Evolutionary conservation across 2,888 invertebrate genomes (phyloP).

Genomic region (Apocheima hispidaria): DNA sequence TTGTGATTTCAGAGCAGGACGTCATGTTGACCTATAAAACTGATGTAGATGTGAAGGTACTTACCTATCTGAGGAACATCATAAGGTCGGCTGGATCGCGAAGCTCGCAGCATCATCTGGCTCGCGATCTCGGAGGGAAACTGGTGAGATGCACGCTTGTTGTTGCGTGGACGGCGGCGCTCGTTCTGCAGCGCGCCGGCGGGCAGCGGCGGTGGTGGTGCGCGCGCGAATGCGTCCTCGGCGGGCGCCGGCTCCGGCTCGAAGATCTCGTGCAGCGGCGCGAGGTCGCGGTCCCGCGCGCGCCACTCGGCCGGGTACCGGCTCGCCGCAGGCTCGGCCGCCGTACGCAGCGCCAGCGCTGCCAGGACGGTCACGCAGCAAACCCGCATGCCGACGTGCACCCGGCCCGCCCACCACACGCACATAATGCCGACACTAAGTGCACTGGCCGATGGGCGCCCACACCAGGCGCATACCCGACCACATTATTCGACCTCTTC

Average conservation of each 20-base stretch:
- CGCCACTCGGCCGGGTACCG: slow-evolving; percentile 73
- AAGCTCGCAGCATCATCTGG: slow-evolving; percentile 92
- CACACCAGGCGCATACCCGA: slow-evolving; percentile 75
- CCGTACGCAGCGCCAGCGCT: slow-evolving; percentile 76
- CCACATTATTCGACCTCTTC: slow-evolving; percentile 74
- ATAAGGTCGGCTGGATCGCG: slow-evolving; percentile 91
- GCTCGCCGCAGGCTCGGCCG: slow-evolving; percentile 72
- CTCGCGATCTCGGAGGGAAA: slow-evolving; percentile 88
- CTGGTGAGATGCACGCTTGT: slow-evolving; percentile 70
- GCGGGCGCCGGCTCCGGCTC: slow-evolving; percentile 65
- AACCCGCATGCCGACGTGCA: slow-evolving; percentile 76
- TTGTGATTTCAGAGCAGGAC: background rate
- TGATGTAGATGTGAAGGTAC: slow-evolving; percentile 54
- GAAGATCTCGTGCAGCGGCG: slow-evolving; percentile 74
- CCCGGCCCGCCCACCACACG: slow-evolving; percentile 72
- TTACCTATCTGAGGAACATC: slow-evolving; percentile 95
- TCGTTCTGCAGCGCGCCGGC: slow-evolving; percentile 69
- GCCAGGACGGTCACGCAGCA: slow-evolving; percentile 77
- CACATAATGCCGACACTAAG: slow-evolving; percentile 76
- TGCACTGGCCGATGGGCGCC: slow-evolving; percentile 69
- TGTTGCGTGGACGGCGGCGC: slow-evolving; percentile 68
- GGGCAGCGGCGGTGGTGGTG: slow-evolving; percentile 62
- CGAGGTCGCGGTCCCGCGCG: slow-evolving; percentile 58
- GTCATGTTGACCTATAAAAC: background rate
- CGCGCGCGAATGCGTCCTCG: slow-evolving; percentile 53